These are phyloP conservation scores for Pollenia griseotomentosa DNA, from an alignment of 2,888 invertebrate species.

Conservation along the genomic window DNA sequence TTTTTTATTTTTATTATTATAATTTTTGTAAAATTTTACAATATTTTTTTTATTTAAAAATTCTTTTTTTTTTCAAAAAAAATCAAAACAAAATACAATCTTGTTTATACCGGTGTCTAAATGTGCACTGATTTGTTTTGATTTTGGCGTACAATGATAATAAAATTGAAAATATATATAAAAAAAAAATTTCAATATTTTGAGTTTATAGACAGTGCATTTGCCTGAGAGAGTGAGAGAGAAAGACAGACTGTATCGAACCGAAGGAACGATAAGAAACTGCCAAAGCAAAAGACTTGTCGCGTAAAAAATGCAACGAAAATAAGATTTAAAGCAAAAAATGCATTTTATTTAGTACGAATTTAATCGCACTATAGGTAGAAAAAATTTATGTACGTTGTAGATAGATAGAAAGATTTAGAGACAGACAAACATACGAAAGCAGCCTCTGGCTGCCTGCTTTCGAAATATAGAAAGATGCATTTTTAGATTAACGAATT, in stretches of 20 bases:
- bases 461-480: background rate
- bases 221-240: background rate
- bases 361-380: conserved; percentile 42
- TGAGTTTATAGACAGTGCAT: conserved; percentile 7
- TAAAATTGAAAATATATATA: conserved; percentile 19
- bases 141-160: conserved; percentile 46
- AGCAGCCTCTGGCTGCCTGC: background rate
- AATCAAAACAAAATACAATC: conserved; percentile 45
- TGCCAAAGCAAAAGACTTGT: conserved; percentile 15
- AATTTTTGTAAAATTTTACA: background rate
- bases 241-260: background rate
- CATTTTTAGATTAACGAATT: background rate
- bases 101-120: conserved; percentile 69
- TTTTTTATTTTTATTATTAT: background rate
- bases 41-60: conserved; percentile 8
- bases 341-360: conserved; percentile 33
- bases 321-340: conserved; percentile 46
- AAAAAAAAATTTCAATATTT: conserved; percentile 4
- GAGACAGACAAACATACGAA: background rate
- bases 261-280: conserved; percentile 18
- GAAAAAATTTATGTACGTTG: conserved; percentile 11
- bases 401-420: background rate
- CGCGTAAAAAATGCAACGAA: conserved; percentile 44
- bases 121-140: conserved; percentile 71
- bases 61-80: background rate